phyloP scores from a whole-genome alignment of 2,888 invertebrate species.

The Nineta flava region DNA sequence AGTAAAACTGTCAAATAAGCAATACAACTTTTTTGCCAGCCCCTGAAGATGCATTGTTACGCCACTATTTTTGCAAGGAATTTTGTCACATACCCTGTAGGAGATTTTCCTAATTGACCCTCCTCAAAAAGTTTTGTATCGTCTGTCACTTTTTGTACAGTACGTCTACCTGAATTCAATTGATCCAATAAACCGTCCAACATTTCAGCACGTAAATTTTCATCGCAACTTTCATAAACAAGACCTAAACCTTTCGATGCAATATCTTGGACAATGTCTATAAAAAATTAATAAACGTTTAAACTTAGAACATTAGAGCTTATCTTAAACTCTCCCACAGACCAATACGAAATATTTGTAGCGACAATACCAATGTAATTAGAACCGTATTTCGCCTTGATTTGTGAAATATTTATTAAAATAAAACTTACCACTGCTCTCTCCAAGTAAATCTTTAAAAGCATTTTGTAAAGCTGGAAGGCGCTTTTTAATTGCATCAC shows the following conservation, averaged over 20 bases:
- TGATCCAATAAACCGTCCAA: slow-evolving; percentile 68
- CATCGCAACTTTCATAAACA: slow-evolving; percentile 68
- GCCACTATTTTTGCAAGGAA: background rate
- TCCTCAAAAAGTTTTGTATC: slow-evolving; percentile 82
- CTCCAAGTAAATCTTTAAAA: slow-evolving; percentile 75
- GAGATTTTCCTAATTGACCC: slow-evolving; percentile 70
- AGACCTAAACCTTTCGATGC: slow-evolving; percentile 82
- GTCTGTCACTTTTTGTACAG: slow-evolving; percentile 55
- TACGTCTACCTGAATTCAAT: slow-evolving; percentile 60
- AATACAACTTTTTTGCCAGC: slow-evolving; percentile 8
- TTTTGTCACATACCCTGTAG: slow-evolving; percentile 52
- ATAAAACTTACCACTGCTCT: slow-evolving; percentile 60
- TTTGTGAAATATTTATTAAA: too few relatives aligned
- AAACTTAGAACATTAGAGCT: background rate
- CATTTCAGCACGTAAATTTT: slow-evolving; percentile 50
- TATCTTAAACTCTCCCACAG: background rate
- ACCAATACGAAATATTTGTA: background rate
- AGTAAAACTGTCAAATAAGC: too few relatives aligned
- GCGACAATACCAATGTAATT: too few relatives aligned
- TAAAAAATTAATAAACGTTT: too few relatives aligned
- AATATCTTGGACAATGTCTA: slow-evolving; percentile 86
- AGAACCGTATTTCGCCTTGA: background rate
- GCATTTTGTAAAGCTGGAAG: slow-evolving; percentile 58
- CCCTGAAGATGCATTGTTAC: background rate
- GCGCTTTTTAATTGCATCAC: slow-evolving; percentile 47